A percentile compares a stretch with the other conserved stretches of the same genome.
Conservation (phyloP, 2,888 invertebrate genomes). For the Drosophila antonietae region DNA sequence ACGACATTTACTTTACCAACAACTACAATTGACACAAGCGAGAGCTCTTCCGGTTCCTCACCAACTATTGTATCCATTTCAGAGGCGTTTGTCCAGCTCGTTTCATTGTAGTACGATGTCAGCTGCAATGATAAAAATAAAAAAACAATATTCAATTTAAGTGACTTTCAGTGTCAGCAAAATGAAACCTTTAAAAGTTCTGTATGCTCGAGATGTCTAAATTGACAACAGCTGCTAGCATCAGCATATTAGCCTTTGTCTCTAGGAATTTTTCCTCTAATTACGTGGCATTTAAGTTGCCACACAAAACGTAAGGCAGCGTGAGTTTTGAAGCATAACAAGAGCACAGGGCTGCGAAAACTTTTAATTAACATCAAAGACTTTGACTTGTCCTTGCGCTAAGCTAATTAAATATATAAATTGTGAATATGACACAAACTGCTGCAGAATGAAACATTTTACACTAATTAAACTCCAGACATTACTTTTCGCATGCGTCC, state of each 20-base stretch:
- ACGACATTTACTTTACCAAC: constrained; percentile 88
- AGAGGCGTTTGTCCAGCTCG: constrained; percentile 83
- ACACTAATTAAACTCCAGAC: constrained; percentile 51
- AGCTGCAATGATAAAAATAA: constrained; percentile 69
- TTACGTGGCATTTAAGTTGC: constrained; percentile 30
- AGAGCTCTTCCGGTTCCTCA: constrained; percentile 90
- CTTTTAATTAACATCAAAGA: constrained; percentile 65
- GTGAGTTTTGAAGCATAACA: background rate
- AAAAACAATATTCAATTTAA: constrained; percentile 5
- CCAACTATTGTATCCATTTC: constrained; percentile 85
- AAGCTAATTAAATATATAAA: constrained; percentile 63
- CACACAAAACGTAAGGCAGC: constrained; percentile 26
- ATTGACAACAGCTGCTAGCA: constrained; percentile 14
- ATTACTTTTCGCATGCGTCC: constrained; percentile 20
- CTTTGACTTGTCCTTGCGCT: constrained; percentile 29
- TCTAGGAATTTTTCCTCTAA: constrained; percentile 20
- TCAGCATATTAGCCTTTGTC: constrained; percentile 17
- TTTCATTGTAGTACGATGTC: constrained; percentile 84
- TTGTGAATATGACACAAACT: constrained; percentile 34
- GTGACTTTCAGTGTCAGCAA: constrained; percentile 4
- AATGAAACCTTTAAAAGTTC: background rate
- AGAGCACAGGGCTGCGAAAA: constrained; percentile 10
- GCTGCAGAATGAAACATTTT: constrained; percentile 39
- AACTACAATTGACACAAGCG: constrained; percentile 91
- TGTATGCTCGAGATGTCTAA: background rate